Percentiles rank a stretch among this genome's conserved stretches.
These are phyloP conservation scores for Ethmia dodecea DNA, from an alignment of 2,888 invertebrate genomes.

Conservation along the genomic window DNA sequence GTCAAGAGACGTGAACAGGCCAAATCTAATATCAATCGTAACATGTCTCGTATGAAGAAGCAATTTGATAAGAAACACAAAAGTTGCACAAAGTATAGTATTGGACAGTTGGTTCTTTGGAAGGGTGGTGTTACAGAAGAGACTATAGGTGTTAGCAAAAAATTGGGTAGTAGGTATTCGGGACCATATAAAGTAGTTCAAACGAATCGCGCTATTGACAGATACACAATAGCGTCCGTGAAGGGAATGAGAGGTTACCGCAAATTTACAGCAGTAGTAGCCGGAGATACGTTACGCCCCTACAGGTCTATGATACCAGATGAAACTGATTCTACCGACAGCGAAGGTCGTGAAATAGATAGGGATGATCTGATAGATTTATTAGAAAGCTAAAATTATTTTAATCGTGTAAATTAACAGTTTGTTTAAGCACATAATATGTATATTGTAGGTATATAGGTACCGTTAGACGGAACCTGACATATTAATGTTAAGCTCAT, in stretches of 20 bases:
- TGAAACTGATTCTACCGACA: constrained; percentile 6
- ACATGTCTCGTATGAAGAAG: constrained; percentile 14
- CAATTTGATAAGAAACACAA: constrained; percentile 14
- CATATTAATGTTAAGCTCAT: too few species aligned
- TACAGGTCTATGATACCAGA: constrained; percentile 15
- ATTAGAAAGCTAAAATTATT: constrained; percentile 18
- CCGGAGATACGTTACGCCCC: constrained; percentile 13
- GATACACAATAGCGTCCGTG: constrained; percentile 14
- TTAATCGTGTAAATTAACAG: constrained; percentile 14
- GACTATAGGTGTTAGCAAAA: background rate
- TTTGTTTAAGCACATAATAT: too few species aligned
- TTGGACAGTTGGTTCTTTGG: constrained; percentile 9
- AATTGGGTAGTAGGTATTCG: constrained; percentile 1
- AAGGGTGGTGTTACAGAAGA: background rate
- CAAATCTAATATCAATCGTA: constrained; percentile 11
- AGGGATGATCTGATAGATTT: constrained; percentile 21
- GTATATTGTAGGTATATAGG: too few species aligned
- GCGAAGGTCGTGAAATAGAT: constrained; percentile 17
- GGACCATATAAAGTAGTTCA: constrained; percentile 5
- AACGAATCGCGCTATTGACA: constrained; percentile 10
- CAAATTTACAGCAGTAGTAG: constrained; percentile 12
- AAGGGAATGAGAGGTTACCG: constrained; percentile 16
- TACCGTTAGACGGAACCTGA: too few species aligned
- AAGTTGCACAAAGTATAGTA: constrained; percentile 9
- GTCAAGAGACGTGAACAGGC: constrained; percentile 5